Conservation (phyloP, 2,113 vertebrate species). For the Myodes glareolus region DNA sequence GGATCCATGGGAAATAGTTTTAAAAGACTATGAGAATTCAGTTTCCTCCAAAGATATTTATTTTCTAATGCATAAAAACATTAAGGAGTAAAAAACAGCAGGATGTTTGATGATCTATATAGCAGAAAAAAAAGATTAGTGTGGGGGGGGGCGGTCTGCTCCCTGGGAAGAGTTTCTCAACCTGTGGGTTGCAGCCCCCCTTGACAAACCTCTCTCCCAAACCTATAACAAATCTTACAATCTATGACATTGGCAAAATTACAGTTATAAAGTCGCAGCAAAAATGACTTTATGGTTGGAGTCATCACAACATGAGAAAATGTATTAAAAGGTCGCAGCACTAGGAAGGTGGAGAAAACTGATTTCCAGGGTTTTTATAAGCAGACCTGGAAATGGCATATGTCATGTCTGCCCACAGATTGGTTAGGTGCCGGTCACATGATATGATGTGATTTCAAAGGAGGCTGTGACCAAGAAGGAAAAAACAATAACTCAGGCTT, state of each 20-base stretch:
- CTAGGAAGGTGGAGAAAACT: not conserved
- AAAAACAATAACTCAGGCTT: constrained; percentile 34
- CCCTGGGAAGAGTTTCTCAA: not conserved
- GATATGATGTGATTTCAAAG: not conserved
- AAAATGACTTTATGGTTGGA: not conserved
- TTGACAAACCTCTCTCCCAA: too few species aligned
- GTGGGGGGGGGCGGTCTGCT: not conserved
- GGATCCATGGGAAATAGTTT: not conserved
- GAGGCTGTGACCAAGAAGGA: not conserved
- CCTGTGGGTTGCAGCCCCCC: not conserved
- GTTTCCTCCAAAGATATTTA: not conserved
- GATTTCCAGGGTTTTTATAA: not conserved
- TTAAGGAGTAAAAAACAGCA: not conserved
- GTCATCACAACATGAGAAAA: not conserved
- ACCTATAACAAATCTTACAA: not conserved
- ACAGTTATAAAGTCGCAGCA: not conserved
- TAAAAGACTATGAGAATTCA: constrained; percentile 42
- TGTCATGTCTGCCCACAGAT: not conserved
- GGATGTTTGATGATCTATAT: constrained; percentile 8
- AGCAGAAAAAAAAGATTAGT: not conserved
- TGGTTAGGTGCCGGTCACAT: not conserved
- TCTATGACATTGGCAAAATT: not conserved
- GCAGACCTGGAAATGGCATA: not conserved
- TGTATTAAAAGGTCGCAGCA: not conserved
- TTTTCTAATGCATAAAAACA: constrained; percentile 20